A percentile compares a stretch with the other conserved stretches of the same genome.
Conservation (phyloP, 2,113 vertebrate species). For the Paradoxurus hermaphroditus region DNA sequence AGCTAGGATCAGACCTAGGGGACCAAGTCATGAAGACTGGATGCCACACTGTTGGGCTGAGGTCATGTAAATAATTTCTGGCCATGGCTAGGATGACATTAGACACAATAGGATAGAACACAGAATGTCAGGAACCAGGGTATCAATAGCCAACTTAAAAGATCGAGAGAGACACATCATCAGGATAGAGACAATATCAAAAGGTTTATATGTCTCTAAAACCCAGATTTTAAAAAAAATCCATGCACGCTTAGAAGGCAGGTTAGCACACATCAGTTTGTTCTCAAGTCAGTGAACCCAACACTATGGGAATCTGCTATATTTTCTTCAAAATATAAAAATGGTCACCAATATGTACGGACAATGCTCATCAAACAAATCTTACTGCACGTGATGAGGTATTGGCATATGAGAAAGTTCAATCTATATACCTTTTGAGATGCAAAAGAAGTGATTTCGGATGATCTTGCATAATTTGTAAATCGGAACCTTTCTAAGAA, state of each 20-base stretch:
- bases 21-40: background rate
- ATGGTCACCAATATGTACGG: background rate
- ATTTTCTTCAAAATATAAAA: slow-evolving; percentile 20
- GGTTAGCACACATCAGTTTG: background rate
- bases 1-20: background rate
- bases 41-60: background rate
- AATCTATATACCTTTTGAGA: background rate
- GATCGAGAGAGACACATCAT: background rate
- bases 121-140: background rate
- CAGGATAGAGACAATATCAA: background rate
- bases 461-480: background rate
- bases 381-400: background rate
- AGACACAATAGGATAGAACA: background rate
- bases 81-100: background rate
- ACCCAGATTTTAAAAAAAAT: background rate
- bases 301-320: background rate
- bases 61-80: background rate
- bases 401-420: background rate
- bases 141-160: background rate
- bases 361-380: background rate
- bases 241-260: background rate
- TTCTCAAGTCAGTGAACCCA: background rate
- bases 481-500: background rate
- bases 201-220: background rate
- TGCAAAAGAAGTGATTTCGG: background rate